Base-by-base conservation (phyloP, 2,888 invertebrate species). In the Oscheius sp. region DNA sequence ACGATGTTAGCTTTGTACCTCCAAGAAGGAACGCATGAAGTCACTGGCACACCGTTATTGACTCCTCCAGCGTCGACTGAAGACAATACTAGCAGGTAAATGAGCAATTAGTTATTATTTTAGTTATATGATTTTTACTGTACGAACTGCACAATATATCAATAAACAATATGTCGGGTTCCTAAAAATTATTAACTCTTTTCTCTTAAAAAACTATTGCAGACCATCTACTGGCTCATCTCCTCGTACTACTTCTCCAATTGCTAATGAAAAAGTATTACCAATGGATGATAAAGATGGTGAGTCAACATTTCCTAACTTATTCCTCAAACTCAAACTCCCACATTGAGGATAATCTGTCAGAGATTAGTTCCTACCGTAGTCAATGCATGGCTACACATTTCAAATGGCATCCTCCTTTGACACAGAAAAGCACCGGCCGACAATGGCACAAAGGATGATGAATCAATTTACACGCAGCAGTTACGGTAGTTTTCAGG, bases 221-320 rank as follows among this genome's bases (percentile, higher is more conserved):
- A 41, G 59, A 44, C 20, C 17, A 32, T 56, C 57, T 32, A 44
- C 41, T n/a, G 61, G 36, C 22, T 71, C 70, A 22, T 73, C 77
- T 1, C 74, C 77, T 4, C 56, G 72, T 2, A 62, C 65, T 17
- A 72, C 73, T 1, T 70, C 74, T 0, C 73, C 71, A 6, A 66
- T 36, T 44, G 17, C 66, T 6, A n/a, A n/a, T n/a, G 77, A 76
- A 41, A 76, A 76, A 59, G 77, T 84, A 22, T 79, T 84, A 28
- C 84, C 84, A 1, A 80, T 78, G 38, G 82, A 84, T 61, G 84
- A 84, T 49, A 84, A 85, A 61, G 84, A 84, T 56, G 84, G 81
- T 73, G 45, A 61, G 72, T n/a, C n/a, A n/a, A 3, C 49, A 14
- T 9, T 49, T 26, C 49, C 24, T 26, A n/a, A 12, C 20, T 24